Percentiles rank a stretch among this genome's conserved stretches.
Conservation (phyloP, 2,888 invertebrate species). For the Cyrtodaria siliqua region DNA sequence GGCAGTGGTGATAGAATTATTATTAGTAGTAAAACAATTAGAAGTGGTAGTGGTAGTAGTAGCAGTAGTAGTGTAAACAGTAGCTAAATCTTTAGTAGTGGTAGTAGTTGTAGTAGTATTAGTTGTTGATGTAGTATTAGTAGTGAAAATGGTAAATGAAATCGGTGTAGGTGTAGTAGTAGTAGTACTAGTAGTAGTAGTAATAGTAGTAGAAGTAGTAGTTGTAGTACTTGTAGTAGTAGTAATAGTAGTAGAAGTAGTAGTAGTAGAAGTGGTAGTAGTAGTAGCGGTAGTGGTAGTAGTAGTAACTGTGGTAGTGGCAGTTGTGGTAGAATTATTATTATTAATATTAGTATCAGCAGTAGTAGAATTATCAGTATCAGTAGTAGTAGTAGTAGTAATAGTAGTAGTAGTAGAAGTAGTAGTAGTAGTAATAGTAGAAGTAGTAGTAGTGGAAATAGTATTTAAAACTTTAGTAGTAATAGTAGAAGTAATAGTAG, state of each 20-base stretch:
- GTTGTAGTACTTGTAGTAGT: slow-evolving; percentile 14
- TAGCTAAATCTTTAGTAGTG: neutral
- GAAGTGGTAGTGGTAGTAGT: slow-evolving; percentile 12
- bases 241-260: slow-evolving; percentile 14
- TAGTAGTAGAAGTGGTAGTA: slow-evolving; percentile 4
- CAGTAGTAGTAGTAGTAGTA: too few relatives aligned
- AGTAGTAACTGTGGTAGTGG: neutral
- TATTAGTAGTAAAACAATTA: slow-evolving; percentile 6
- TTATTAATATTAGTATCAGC: too few relatives aligned
- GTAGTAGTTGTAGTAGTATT: slow-evolving; percentile 10
- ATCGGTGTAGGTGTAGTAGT: slow-evolving; percentile 2
- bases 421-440: too few relatives aligned
- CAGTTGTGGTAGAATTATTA: too few relatives aligned
- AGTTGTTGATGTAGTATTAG: slow-evolving; percentile 8
- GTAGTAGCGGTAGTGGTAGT: neutral
- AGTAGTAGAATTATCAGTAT: too few relatives aligned
- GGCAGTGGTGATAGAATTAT: slow-evolving; percentile 2
- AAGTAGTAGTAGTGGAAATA: too few relatives aligned
- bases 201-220: slow-evolving; percentile 1
- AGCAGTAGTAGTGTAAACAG: slow-evolving; percentile 13
- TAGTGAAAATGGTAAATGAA: neutral
- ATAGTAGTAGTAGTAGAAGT: too few relatives aligned
- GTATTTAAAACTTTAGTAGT: too few relatives aligned
- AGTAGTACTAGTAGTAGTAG: slow-evolving; percentile 11
- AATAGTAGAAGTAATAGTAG: too few relatives aligned